Percentiles rank a stretch among this genome's conserved stretches.
Evolutionary conservation across 2,113 vertebrate species (phyloP).

Genomic region (Aplodontia rufa): DNA sequence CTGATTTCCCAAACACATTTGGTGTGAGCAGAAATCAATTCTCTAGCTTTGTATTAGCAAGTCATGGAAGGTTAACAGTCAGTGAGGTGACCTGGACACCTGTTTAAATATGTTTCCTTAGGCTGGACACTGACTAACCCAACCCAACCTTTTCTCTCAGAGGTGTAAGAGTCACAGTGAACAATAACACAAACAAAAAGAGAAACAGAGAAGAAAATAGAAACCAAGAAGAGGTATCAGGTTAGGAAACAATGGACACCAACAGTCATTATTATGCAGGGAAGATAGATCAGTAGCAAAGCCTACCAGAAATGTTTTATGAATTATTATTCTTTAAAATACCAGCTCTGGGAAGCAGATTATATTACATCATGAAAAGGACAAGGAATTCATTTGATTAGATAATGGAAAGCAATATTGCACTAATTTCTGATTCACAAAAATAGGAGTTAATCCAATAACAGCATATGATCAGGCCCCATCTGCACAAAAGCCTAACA

Average conservation of each 20-base stretch:
- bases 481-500: conserved; percentile 50
- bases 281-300: not conserved
- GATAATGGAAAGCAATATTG: conserved; percentile 36
- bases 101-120: not conserved
- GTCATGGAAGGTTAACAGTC: not conserved
- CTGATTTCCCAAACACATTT: not conserved
- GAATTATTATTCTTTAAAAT: conserved; percentile 48
- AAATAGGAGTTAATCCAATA: conserved; percentile 63
- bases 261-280: not conserved
- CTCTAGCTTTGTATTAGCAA: not conserved
- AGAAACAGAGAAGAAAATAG: not conserved
- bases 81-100: not conserved
- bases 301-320: not conserved
- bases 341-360: not conserved
- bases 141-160: not conserved
- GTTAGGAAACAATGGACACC: not conserved
- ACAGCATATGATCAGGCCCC: conserved; percentile 38
- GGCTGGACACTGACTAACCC: not conserved
- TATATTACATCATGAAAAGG: not conserved
- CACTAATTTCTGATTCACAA: conserved; percentile 41
- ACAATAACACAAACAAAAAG: not conserved
- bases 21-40: conserved; percentile 10
- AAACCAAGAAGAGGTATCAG: not conserved
- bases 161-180: not conserved
- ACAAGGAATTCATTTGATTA: conserved; percentile 27